Base-by-base conservation (phyloP, 2,113 vertebrate genomes). In the Catagonus wagneri region DNA sequence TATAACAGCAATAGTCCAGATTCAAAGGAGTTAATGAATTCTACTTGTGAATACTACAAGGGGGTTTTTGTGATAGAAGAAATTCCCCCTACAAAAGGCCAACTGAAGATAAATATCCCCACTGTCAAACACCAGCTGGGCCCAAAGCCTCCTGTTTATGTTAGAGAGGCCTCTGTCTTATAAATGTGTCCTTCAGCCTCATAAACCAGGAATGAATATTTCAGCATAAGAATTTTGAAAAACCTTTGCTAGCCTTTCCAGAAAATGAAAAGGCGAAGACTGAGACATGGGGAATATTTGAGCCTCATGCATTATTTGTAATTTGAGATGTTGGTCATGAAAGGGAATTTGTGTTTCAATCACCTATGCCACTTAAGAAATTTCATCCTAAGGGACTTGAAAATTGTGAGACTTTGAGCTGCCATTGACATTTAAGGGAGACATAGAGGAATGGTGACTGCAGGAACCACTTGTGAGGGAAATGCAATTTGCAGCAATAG, bases 41-140 rank as follows among this genome's bases (percentile, higher is more conserved):
- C 93, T 97, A 83, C 90, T 83, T 92, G 36, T 90, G 97, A 98
- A 98, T 98, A 97, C 96, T 98, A 97, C 97, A 98, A 98, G 95
- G 94, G 63, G 75, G 86, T 95, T 98, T 98, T 97, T 98, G 89
- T 96, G 93, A 97, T 96, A 96, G 91, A 98, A 98, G 92, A 97
- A 98, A 97, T 89, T 78, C 93, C 34, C 85, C 90, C 93, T 97
- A 98, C 79, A 97, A 76, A 97, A 98, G 97, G 97, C 98, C 98
- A 97, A 94, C 96, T 92, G 93, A 97, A 97, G 97, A 98, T 97
- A 98, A 98, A 98, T 97, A 98, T 93, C 96, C 97, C 93, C 86
- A 97, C 95, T 98, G 97, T 97, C 97, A 98, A 98, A 97, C 96
- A 98, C 93, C 98, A 98, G 98, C 98, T 97, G 96, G 96, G 97